Conservation (phyloP, 2,113 vertebrate genomes). For the Mirounga angustirostris region DNA sequence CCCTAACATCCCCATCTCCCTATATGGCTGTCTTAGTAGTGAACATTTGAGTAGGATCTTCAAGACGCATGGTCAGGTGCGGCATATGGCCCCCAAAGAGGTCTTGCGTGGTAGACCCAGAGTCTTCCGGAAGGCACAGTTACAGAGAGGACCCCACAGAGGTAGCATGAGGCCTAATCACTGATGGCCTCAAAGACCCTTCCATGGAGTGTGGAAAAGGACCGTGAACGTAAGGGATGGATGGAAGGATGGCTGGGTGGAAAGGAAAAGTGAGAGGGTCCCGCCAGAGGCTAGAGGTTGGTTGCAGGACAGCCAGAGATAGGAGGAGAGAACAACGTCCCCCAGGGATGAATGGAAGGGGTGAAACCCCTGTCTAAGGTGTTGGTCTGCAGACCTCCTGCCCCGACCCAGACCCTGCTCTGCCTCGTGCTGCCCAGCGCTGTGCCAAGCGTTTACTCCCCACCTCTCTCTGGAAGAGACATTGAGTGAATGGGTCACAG, state of each 20-base stretch:
- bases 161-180: background rate
- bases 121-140: background rate
- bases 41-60: background rate
- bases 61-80: accelerated
- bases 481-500: background rate
- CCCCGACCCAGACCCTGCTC: background rate
- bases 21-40: accelerated
- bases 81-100: background rate
- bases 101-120: background rate
- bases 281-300: background rate
- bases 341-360: accelerated
- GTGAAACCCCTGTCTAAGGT: accelerated
- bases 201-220: background rate
- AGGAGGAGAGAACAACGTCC: background rate
- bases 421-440: background rate
- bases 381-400: too few relatives aligned
- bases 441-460: accelerated
- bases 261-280: too few relatives aligned
- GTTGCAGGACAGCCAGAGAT: background rate
- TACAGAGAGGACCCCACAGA: background rate
- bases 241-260: background rate
- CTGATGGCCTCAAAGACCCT: background rate
- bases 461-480: background rate
- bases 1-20: background rate
- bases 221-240: background rate